phyloP scores from a whole-genome alignment of 2,888 invertebrate species.

The Sthenelais limicola region DNA sequence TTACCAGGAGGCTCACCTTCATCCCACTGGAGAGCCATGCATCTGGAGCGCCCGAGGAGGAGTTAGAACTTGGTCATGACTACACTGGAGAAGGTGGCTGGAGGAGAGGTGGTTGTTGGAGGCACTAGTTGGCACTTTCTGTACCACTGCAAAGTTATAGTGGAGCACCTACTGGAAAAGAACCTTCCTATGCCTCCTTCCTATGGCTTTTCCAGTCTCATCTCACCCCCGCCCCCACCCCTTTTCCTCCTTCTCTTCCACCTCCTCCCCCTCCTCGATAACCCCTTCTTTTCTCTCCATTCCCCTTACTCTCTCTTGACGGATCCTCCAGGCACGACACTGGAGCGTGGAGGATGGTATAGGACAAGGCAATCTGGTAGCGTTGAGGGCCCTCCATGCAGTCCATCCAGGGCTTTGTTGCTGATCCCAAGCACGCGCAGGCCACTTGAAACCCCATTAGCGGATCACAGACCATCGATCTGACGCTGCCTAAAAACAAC shows the following conservation, averaged over 20 bases:
- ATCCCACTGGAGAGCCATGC: conserved; percentile 5
- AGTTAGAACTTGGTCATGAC: neutral
- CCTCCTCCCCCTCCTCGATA: too few relatives aligned
- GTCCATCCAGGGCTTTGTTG: neutral
- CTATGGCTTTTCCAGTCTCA: too few relatives aligned
- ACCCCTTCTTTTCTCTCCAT: too few relatives aligned
- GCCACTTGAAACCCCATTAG: conserved; percentile 38
- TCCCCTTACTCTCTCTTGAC: too few relatives aligned
- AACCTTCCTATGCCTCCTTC: too few relatives aligned
- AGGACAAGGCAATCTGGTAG: neutral
- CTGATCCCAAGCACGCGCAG: conserved; percentile 18
- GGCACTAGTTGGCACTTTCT: too few relatives aligned
- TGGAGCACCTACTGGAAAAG: neutral
- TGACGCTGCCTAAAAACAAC: conserved; percentile 17
- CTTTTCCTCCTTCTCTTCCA: too few relatives aligned
- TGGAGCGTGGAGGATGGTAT: neutral
- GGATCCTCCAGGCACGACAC: neutral
- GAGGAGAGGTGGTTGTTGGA: conserved; percentile 1
- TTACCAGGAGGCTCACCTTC: neutral
- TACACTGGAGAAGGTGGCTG: neutral
- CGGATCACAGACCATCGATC: conserved; percentile 24
- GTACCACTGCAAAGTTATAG: neutral
- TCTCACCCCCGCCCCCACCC: too few relatives aligned
- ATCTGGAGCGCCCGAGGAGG: conserved; percentile 6
- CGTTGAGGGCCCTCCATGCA: conserved; percentile 29